Conservation (phyloP, 2,113 vertebrate genomes). For the Neogale vison region DNA sequence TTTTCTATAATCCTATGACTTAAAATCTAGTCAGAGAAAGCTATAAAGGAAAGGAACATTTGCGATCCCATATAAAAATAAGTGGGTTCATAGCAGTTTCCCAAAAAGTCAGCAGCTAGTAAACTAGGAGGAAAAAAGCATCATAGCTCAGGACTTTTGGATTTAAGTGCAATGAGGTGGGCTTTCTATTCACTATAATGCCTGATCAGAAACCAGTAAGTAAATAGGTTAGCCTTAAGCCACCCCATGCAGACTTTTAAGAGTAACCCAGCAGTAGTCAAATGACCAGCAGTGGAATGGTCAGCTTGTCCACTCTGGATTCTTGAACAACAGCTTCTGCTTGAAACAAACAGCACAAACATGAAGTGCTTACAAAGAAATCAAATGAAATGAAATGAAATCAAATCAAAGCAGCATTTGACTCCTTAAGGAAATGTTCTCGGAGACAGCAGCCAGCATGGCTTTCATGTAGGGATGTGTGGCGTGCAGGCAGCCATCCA, state of each 20-base stretch:
- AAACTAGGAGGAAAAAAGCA: background rate
- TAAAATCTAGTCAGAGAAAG: background rate
- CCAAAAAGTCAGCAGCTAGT: background rate
- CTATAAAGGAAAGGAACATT: background rate
- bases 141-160: background rate
- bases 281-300: background rate
- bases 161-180: background rate
- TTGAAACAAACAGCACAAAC: background rate
- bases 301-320: background rate
- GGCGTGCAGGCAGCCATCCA: conserved; percentile 72
- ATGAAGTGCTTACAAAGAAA: conserved; percentile 56
- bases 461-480: conserved; percentile 57
- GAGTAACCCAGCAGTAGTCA: conserved; percentile 68
- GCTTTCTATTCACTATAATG: background rate
- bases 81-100: background rate
- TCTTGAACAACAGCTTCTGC: background rate
- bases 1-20: background rate
- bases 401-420: conserved; percentile 14
- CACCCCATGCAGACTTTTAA: conserved; percentile 55
- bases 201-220: background rate
- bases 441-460: conserved; percentile 41
- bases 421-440: conserved; percentile 75
- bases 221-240: background rate
- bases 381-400: conserved; percentile 21
- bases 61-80: background rate